These are phyloP conservation scores for Toxotes lorentzi DNA, from an alignment of 2,797 vertebrate species.

Conservation along the genomic window DNA sequence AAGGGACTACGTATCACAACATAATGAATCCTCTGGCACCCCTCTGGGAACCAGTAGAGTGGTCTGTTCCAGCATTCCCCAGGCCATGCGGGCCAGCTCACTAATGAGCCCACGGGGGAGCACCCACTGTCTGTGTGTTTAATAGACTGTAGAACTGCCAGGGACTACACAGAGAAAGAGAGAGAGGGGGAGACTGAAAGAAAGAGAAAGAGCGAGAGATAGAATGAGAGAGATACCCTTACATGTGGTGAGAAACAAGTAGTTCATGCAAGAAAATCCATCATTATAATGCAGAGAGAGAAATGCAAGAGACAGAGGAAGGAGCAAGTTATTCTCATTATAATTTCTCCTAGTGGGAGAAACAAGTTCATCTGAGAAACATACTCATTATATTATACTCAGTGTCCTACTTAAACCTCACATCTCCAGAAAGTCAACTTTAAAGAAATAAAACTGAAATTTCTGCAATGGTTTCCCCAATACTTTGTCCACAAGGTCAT, in stretches of 20 bases:
- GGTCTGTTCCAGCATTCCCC: conserved; percentile 79
- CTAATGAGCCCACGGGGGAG: conserved; percentile 86
- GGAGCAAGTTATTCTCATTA: conserved; percentile 63
- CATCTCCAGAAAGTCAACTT: conserved; percentile 45
- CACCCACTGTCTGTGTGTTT: conserved; percentile 77
- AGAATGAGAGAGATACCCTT: conserved; percentile 51
- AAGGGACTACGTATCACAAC: conserved; percentile 55
- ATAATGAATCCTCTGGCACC: conserved; percentile 78
- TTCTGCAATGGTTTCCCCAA: conserved; percentile 2
- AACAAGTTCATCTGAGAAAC: conserved; percentile 62
- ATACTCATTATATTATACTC: conserved; percentile 60
- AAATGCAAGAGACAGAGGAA: conserved; percentile 61
- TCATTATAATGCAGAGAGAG: conserved; percentile 72
- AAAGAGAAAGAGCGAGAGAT: conserved; percentile 36
- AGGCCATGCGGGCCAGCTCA: conserved; percentile 74
- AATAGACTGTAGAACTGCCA: conserved; percentile 80
- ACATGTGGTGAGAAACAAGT: conserved; percentile 74
- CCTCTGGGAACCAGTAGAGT: conserved; percentile 76
- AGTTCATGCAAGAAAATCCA: conserved; percentile 69
- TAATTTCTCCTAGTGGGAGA: conserved; percentile 59
- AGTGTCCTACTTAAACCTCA: conserved; percentile 56
- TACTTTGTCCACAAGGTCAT: conserved; percentile 33
- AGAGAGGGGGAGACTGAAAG: conserved; percentile 14
- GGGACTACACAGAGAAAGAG: conserved; percentile 70
- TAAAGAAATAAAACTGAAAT: conserved; percentile 20